phyloP scores from a whole-genome alignment of 1,140 invertebrate species.

The Geopemphigus sp. region DNA sequence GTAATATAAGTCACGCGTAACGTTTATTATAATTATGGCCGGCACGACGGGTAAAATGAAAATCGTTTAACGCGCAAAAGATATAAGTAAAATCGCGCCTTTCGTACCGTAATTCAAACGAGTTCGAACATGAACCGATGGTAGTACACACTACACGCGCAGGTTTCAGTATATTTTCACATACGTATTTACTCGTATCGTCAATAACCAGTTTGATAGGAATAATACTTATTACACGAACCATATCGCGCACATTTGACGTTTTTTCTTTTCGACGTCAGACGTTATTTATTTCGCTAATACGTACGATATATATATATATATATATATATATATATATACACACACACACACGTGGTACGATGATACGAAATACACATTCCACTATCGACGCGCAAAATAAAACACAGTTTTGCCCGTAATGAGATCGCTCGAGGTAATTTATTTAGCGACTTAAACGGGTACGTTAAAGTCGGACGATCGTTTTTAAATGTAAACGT shows the following conservation, averaged over 20 bases:
- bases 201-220: conserved; percentile 13
- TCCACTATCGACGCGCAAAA: conserved; percentile 12
- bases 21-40: neutral
- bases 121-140: neutral
- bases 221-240: conserved; percentile 17
- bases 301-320: neutral
- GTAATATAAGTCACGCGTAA: neutral
- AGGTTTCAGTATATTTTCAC: conserved; percentile 1
- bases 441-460: conserved; percentile 17
- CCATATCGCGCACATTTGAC: conserved; percentile 33
- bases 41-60: neutral
- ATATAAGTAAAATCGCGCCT: neutral
- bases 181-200: neutral
- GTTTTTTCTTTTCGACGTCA: conserved; percentile 4
- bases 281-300: conserved; percentile 14
- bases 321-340: conserved; percentile 1
- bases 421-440: conserved; percentile 16
- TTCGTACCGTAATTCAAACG: neutral
- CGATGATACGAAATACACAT: conserved; percentile 1
- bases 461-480: neutral
- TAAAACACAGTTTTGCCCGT: neutral
- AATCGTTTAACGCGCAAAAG: neutral
- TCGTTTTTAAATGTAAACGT: neutral
- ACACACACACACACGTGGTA: too few relatives aligned
- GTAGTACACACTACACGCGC: neutral